Base-by-base conservation (phyloP, 2,888 invertebrate species). In the Helleia helle region DNA sequence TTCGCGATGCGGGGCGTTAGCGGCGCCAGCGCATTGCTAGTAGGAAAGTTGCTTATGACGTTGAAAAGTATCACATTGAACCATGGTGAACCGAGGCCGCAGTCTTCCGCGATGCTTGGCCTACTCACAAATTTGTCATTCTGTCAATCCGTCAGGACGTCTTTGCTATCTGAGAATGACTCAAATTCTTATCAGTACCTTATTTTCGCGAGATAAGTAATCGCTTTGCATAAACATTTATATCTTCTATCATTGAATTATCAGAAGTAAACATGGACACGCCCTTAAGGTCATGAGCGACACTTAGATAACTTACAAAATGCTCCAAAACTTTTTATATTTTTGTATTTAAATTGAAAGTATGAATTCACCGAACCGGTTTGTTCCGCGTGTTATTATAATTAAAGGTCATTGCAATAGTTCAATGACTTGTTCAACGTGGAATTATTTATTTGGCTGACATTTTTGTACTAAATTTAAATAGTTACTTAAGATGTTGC, bases 41-140 rank as follows among this genome's bases (percentile, higher is more conserved):
- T 80, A 84, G 80, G 84, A 84, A 84, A 84, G 84, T 84, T 81
- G 79, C 75, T 76, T 74, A 75, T 81, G 81, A 80, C 77, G 79
- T 76, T 66, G 67, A 66, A 73, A 86, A 86, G 85, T 86, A 80
- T 86, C 80, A 84, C 85, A 67, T 74, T 84, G 85, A 85, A 84
- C 85, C 71, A 81, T 60, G 69, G 69, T 85, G 85, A 85, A 84
- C 85, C 72, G 69, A 65, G 65, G 64, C 62, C 71, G 61, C 63
- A 68, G 76, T 77, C 76, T 79, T 76, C 76, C 65, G 70, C 65
- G 64, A 67, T 70, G 59, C 55, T 66, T 81, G 83, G 71, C 81
- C 81, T 80, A 84, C 83, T 83, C 80, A 75, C 74, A 56, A 76
- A 80, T 73, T 72, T 79, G 80, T 79, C 79, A 81, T 76, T 77